These are phyloP conservation scores for Anisognathus igniventris DNA, from an alignment of 2,797 vertebrate species.

Conservation along the genomic window DNA sequence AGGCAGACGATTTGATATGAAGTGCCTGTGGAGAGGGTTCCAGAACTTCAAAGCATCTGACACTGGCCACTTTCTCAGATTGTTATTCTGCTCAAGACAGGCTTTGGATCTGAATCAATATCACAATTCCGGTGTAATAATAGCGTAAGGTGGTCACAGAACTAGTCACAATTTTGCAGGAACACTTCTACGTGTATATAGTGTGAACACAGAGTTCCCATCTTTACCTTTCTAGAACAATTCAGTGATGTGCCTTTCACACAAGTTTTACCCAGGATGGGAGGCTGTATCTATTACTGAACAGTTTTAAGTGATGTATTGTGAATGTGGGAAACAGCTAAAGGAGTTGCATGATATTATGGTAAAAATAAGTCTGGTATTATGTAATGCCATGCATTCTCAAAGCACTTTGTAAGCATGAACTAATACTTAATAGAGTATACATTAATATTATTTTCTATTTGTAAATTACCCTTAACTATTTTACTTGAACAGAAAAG, in stretches of 20 bases:
- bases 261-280: neutral
- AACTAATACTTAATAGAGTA: neutral
- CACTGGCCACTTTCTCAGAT: neutral
- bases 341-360: neutral
- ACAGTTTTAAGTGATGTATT: neutral
- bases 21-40: neutral
- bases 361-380: neutral
- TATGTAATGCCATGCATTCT: neutral
- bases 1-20: neutral
- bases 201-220: rapidly evolving
- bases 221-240: neutral
- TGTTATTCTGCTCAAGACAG: neutral
- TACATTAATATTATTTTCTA: neutral
- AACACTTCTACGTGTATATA: neutral
- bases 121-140: neutral
- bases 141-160: neutral
- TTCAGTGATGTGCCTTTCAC: neutral
- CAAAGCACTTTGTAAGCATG: neutral
- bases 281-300: neutral
- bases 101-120: neutral
- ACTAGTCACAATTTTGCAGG: neutral
- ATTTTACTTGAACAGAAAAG: neutral
- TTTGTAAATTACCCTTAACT: neutral
- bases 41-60: neutral
- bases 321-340: neutral